These are phyloP conservation scores for Cyprinodon tularosa DNA, from an alignment of 2,113 vertebrate species.

Conservation along the genomic window DNA sequence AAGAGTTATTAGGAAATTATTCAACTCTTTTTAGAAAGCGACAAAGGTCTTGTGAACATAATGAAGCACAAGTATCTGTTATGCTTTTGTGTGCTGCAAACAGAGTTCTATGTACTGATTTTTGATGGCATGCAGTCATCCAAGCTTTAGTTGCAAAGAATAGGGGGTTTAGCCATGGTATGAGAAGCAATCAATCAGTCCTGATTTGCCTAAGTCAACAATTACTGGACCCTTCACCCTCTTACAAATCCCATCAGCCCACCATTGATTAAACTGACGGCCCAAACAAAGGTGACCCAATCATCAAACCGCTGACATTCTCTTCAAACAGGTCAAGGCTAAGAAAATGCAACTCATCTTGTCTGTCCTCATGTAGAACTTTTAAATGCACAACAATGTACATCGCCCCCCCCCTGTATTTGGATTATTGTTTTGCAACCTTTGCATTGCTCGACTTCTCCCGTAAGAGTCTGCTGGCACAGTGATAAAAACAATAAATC, in stretches of 20 bases:
- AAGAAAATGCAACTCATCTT: slow-evolving; percentile 14
- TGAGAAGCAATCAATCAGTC: slow-evolving; percentile 79
- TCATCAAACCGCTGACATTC: slow-evolving; percentile 16
- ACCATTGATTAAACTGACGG: slow-evolving; percentile 68
- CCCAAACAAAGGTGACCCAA: slow-evolving; percentile 42
- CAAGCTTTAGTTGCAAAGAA: slow-evolving; percentile 43
- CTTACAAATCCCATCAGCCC: slow-evolving; percentile 73
- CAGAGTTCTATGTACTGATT: slow-evolving; percentile 32
- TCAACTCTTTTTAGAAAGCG: not conserved
- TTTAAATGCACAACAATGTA: not conserved
- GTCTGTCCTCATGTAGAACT: slow-evolving; percentile 1
- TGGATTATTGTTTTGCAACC: slow-evolving; percentile 58
- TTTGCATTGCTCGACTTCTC: slow-evolving; percentile 46
- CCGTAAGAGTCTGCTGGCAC: slow-evolving; percentile 59
- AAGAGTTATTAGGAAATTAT: slow-evolving; percentile 24
- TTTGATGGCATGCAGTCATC: slow-evolving; percentile 39
- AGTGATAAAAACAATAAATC: slow-evolving; percentile 76
- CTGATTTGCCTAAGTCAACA: slow-evolving; percentile 74
- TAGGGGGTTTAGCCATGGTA: slow-evolving; percentile 44
- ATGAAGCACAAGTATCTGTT: not conserved
- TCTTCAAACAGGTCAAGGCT: slow-evolving; percentile 4
- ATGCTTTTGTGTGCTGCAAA: not conserved
- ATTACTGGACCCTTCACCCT: slow-evolving; percentile 73
- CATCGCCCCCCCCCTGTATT: not conserved
- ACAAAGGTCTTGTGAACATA: not conserved